Base-by-base conservation (phyloP, 2,797 vertebrate species). In the Geotria australis region DNA sequence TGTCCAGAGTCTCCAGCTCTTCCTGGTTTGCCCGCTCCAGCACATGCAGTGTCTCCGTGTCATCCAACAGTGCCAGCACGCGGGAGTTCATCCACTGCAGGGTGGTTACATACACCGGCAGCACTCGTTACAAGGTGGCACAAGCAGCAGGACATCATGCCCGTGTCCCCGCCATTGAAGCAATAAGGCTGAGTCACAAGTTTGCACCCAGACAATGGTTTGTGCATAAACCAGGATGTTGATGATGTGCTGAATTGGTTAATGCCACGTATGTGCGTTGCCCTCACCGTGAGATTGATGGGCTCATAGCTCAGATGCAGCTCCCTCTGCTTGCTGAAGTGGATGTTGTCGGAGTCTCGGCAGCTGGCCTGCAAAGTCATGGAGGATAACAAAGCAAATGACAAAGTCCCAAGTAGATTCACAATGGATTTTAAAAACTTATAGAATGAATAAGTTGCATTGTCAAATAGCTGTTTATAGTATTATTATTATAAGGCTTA, bases 291-390 rank as follows among this genome's bases (percentile, higher is more conserved):
- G 12, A 98, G 73, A 66, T 82, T 93, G 65, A 98, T 95, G 64
- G 94, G 80, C 65, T 96, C 89, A 70, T 84, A 91, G 68, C 72
- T 81, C 3, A 96, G 70, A 60, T 89, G 81, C 58, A 96, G 78
- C 9, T 88, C 83, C 63, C 81, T 79, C 64, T 93, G 88, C 67
- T 98, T 98, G 58, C 85, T 89, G 64, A 98, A 86, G 46, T 95
- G 85, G 63, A 98, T 85, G 46, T 82, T 83, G 57, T 86, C 86
- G 3, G 72, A 74, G 57, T 93, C 85, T 57, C 94, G 85, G 62
- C 83, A 85, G 66, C 89, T 95, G 3, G 95, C 85, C 89, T 98
- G 56, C 59, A 38, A 38, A 38, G 24, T 38, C 24, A 38, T 38
- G 24, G 38, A 38, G 24, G 24, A 24, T 24, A 38, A 38, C 24